Evolutionary conservation across 2,888 invertebrate genomes (phyloP).

Genomic region (Cyrtodaria siliqua): DNA sequence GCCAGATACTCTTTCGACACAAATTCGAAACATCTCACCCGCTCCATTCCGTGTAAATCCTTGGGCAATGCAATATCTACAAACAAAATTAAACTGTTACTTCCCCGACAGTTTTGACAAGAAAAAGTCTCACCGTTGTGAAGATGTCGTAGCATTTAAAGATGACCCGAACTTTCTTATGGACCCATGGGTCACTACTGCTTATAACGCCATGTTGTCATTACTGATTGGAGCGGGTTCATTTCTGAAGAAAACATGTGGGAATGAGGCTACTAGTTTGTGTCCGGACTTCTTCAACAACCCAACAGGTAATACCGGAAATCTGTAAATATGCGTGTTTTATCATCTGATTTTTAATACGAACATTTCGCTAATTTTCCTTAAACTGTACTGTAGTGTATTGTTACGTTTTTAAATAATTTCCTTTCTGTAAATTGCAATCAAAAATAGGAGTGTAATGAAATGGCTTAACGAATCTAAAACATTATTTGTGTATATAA

Average conservation of each 20-base stretch:
- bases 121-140: slow-evolving; percentile 9
- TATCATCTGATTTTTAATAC: too few species aligned
- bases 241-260: slow-evolving; percentile 15
- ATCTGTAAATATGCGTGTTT: too few species aligned
- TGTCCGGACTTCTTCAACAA: slow-evolving; percentile 30
- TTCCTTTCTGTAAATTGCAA: too few species aligned
- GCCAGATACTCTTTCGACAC: slow-evolving; percentile 11
- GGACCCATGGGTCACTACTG: slow-evolving; percentile 33
- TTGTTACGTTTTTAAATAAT: too few species aligned
- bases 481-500: too few species aligned
- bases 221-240: slow-evolving; percentile 27
- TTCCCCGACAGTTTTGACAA: slow-evolving; percentile 48
- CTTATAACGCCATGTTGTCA: slow-evolving; percentile 25
- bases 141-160: background rate
- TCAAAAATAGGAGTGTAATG: too few species aligned
- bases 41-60: slow-evolving; percentile 26
- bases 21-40: slow-evolving; percentile 21
- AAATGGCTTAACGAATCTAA: too few species aligned
- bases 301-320: slow-evolving; percentile 35
- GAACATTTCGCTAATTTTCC: too few species aligned
- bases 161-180: slow-evolving; percentile 6
- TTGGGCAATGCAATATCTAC: slow-evolving; percentile 35
- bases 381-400: too few species aligned
- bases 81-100: slow-evolving; percentile 45
- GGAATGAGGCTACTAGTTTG: slow-evolving; percentile 1